Percentiles rank a stretch among this genome's conserved stretches.
Evolutionary conservation across 2,888 invertebrate genomes (phyloP).

Genomic region (Lasioglossum zephyrum): DNA sequence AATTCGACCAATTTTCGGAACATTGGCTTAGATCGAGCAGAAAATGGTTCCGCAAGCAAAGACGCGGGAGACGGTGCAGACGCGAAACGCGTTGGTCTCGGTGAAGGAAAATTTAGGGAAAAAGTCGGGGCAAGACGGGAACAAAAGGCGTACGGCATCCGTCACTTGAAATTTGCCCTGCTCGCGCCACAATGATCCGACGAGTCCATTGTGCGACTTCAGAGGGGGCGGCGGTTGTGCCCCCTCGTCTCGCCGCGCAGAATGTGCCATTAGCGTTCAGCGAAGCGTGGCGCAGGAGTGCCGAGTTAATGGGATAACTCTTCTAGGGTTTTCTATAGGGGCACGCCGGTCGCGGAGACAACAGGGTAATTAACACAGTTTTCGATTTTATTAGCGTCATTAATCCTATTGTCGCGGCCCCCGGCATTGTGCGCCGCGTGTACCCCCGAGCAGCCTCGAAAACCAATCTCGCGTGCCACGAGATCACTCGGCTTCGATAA

Average conservation of each 20-base stretch:
- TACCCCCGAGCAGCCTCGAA: not conserved
- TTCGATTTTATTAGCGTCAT: slow-evolving; percentile 18
- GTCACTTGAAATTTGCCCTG: slow-evolving; percentile 28
- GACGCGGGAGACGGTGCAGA: not conserved
- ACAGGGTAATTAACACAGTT: slow-evolving; percentile 41
- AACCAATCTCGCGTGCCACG: not conserved
- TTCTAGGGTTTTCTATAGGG: slow-evolving; percentile 8
- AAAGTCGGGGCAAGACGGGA: not conserved
- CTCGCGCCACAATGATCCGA: slow-evolving; percentile 22
- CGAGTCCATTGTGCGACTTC: slow-evolving; percentile 29
- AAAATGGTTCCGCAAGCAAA: too few species aligned
- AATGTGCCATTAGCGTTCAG: slow-evolving; percentile 42
- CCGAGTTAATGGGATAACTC: slow-evolving; percentile 36
- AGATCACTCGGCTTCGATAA: slow-evolving; percentile 30
- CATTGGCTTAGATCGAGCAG: too few species aligned
- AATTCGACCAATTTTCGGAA: too few species aligned
- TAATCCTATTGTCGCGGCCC: not conserved
- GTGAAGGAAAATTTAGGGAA: not conserved
- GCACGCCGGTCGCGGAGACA: not conserved
- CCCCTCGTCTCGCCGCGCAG: slow-evolving; percentile 18
- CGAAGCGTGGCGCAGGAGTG: slow-evolving; percentile 39
- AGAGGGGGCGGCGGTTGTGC: not conserved
- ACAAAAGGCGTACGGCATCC: slow-evolving; percentile 26
- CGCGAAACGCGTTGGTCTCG: not conserved
- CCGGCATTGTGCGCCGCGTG: not conserved